Base-by-base conservation (phyloP, 1,140 invertebrate species). In the Listronotus bonariensis region DNA sequence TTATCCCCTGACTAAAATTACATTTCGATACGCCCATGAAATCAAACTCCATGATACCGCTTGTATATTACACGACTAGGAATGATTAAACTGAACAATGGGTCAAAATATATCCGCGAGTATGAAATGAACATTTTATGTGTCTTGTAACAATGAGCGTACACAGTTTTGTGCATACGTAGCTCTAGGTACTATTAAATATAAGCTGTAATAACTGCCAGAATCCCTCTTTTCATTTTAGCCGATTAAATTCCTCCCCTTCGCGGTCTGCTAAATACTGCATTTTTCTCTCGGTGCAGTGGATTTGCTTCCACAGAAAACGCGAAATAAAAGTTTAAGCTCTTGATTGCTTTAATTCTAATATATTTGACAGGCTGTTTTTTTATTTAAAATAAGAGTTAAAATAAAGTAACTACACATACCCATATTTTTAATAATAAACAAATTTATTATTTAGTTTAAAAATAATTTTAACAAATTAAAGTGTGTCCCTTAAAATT, bases 101-200 rank as follows among this genome's bases (percentile, higher is more conserved):
- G 38, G 36, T 55, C 38, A 55, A 55, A 54, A 55, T 55, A 55
- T 55, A 41, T 55, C 36, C 53, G 14, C 38, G 7, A 14, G 38
- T 55, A 55, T 55, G 40, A 55, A 55, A 55, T 55, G 53, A 55
- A 55, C 53, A 55, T 55, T 55, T 42, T 55, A 55, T 55, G 40
- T 43, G 40, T 55, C 53, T 55, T 55, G 38, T 55, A 43, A 42
- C 36, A 55, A 41, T 42, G 20, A 14, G 38, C 17, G 41, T 38
- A 43, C 18, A 55, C 53, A 55, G 40, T 55, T 55, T 55, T 42
- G 52, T 54, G 53, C 53, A 55, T 55, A 55, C 53, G 53, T 55
- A 42, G 53, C 53, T 55, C 41, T 55, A 55, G 53, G 53, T 55
- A 55, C 53, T 55, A 43, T 55, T 55, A 42, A 55, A 55, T 55